Base-by-base conservation (phyloP, 2,113 vertebrate species). In the Xenopus borealis region DNA sequence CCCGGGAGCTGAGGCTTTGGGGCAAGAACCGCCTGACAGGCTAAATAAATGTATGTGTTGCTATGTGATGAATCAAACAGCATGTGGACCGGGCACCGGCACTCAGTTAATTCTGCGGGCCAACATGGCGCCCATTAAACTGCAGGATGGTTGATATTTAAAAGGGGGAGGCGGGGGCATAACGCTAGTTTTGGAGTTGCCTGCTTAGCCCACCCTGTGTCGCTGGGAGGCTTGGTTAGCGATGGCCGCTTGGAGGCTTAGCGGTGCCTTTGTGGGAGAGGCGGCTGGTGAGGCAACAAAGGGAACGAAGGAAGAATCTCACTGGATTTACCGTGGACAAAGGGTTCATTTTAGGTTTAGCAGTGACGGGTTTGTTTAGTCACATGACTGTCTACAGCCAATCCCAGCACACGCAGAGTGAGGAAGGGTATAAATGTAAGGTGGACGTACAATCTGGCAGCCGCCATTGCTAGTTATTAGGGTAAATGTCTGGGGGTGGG, bases 61-160 rank as follows among this genome's bases (percentile, higher is more conserved):
- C 9, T 12, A 12, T 18, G 10, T 17, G 1, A 16, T n/a, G 53
- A 7, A 55, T n/a, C 53, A 16, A 46, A 13, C 57, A 66, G 62
- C 72, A 57, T 62, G 11, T 71, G 66, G 44, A 81, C 87, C 80
- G n/a, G 67, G 71, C 12, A 5, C 40, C 8, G 47, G 11, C 79
- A 81, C 81, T 81, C 83, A 83, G 82, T 64, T 85, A 83, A 79
- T 46, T 16, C 88, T 86, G 88, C 82, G 86, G 84, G 83, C 82
- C 84, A 89, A 90, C 85, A 88, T 90, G 89, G 89, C 89, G 86
- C 83, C 85, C 81, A 83, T 82, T 82, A 82, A 80, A 84, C 82
- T 83, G 78, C 83, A 82, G 47, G 78, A 79, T 81, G 83, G 79
- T 82, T 76, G 71, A 45, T 40, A 63, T 58, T 27, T 18, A 19